Evolutionary conservation across 2,113 vertebrate species (phyloP), one percentile per base, ranked within the genome.

Genomic region (Tragelaphus strepsiceros): DNA sequence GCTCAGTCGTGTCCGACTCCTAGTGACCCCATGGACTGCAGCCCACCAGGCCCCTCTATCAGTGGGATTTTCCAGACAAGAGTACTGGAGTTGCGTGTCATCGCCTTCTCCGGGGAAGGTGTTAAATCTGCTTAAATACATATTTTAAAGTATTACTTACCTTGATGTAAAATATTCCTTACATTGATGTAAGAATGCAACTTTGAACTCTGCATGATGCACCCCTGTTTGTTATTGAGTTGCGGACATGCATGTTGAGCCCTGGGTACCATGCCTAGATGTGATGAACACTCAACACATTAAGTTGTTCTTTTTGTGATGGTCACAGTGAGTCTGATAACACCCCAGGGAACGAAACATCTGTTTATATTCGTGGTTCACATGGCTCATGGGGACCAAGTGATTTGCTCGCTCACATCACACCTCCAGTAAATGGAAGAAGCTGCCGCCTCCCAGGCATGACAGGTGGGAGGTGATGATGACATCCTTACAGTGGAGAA

Each of bases 391-490:
- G 39, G 51, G 49, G 53, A 49, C 7, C n/a, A 6, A 54, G n/a
- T 24, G 43, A 10, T 54, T 35, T 24, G 4, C 32, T 56, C 7
- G 0, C 22, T 64, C 51, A 81, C 3, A 5, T 46, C 10, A 2
- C 22, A 39, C 54, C 4, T 32, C 19, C 14, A 19, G 24, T 10
- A 32, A 71, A 22, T 3, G 24, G 22, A 24, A 54, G 89, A n/a
- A 24, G 30, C 53, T 22, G 14, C 14, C 9, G 3, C 24, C 46
- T 81, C 43, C 16, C 16, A 8, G 24, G 1, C 14, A 0, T 19
- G 14, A 54, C 28, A 39, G 35, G 67, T 11, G 51, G 95, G 64
- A 97, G 96, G 90, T 86, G 88, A 82, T 93, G 94, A 58, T 51
- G 85, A 32, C 19, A 58, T 96, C 96, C 43, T 35, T 81, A 88